Percentiles rank a stretch among this genome's conserved stretches.
phyloP scores from a whole-genome alignment of 2,797 vertebrate species.

The Tolypeutes matacus region DNA sequence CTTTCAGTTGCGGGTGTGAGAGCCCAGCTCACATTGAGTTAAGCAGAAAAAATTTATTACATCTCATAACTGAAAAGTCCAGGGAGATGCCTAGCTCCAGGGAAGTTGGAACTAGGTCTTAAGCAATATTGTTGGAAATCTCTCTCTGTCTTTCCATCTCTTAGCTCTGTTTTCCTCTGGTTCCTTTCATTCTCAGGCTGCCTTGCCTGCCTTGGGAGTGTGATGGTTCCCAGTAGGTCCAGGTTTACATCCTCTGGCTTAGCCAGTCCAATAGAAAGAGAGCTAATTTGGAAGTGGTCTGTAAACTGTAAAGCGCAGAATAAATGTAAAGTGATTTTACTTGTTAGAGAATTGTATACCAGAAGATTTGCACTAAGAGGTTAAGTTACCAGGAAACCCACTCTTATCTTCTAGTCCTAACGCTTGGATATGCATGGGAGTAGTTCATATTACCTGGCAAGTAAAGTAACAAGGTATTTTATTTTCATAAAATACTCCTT shows the following conservation, averaged over 20 bases:
- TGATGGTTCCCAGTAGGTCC: background rate
- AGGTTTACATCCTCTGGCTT: background rate
- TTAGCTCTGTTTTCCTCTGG: background rate
- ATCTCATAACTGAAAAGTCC: background rate
- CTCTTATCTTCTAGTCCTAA: background rate
- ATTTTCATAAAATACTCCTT: background rate
- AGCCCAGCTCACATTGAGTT: background rate
- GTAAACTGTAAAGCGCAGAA: background rate
- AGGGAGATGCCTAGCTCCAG: background rate
- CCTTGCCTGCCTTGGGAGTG: accelerated
- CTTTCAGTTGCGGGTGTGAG: background rate
- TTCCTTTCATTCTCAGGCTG: background rate
- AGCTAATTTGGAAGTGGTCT: background rate
- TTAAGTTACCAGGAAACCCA: background rate
- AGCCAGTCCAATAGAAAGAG: background rate
- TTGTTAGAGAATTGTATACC: background rate
- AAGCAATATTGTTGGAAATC: background rate
- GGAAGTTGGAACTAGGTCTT: background rate
- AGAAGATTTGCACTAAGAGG: background rate
- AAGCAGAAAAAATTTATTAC: no score
- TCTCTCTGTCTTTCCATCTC: background rate
- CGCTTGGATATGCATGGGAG: background rate
- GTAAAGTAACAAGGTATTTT: background rate
- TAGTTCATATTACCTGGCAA: background rate
- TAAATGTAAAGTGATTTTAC: background rate